Evolutionary conservation across 2,797 vertebrate genomes (phyloP), one percentile per base, ranked within the genome.

Genomic region (Pteropus rufus): DNA sequence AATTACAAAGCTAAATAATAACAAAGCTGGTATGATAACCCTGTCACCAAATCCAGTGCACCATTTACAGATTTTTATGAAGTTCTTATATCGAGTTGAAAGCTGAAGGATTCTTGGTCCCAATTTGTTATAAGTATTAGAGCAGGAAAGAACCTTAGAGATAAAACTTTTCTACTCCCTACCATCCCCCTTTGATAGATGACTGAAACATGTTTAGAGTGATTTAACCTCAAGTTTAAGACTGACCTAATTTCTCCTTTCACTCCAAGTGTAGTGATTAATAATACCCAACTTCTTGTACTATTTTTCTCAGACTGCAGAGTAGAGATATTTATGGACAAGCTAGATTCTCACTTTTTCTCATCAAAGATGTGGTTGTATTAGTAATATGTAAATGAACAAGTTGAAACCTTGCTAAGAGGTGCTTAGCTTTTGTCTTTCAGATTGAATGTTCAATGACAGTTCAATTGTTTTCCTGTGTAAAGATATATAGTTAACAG

Each of bases 91-190:
- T 29, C 82, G 62, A 91, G 18, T 94, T 56, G n/a, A 89, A 94
- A 95, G 21, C 54, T 60, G 39, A 77, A 72, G 31, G 67, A 88
- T 69, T 93, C 21, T 85, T 73, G 77, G 54, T 79, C 18, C 23
- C 39, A 70, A 58, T 96, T 94, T 95, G 34, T 89, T 94, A n/a
- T 23, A 88, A 95, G 39, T 85, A 36, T 94, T 77, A 93, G 75
- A 89, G 39, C 39, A 12, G 64, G 52, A 79, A 89, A 89, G 82
- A 93, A 86, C 24, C 34, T 86, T 87, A 62, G 82, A 67, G 39
- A 69, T 46, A 46, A 39, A 60, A 91, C 72, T 73, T 94, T 83
- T 62, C 5, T n/a, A 49, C 18, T 85, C 21, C 5, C 0, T 5
- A 29, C 23, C 10, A 41, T 16, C 18, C 9, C 0, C 39, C 6